Percentiles rank a stretch among this genome's conserved stretches.
These are phyloP conservation scores for Gasteruption jaculator DNA, from an alignment of 2,888 invertebrate genomes.

Conservation along the genomic window DNA sequence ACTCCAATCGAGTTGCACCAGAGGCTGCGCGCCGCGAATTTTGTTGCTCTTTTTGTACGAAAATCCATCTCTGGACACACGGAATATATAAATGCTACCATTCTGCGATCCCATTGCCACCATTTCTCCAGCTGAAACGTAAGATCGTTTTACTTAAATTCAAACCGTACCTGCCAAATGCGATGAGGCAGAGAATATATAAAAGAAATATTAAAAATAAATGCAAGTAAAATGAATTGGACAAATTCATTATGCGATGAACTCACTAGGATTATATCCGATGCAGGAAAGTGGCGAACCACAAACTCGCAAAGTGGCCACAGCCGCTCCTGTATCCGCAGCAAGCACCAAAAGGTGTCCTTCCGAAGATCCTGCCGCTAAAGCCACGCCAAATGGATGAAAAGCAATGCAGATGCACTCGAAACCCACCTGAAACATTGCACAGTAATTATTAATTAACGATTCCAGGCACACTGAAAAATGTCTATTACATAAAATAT, in stretches of 20 bases:
- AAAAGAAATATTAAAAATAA: not conserved
- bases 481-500: not conserved
- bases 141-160: too few species aligned
- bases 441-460: conserved; percentile 3
- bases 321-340: conserved; percentile 80
- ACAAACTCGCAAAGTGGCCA: conserved; percentile 80
- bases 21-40: conserved; percentile 78
- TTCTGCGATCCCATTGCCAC: conserved; percentile 90
- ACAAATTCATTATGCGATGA: not conserved
- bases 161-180: not conserved
- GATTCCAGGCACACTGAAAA: not conserved
- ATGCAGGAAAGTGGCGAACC: conserved; percentile 83
- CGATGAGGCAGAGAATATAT: not conserved
- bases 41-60: conserved; percentile 87
- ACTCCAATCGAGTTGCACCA: conserved; percentile 89
- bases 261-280: conserved; percentile 79
- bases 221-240: not conserved
- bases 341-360: conserved; percentile 84
- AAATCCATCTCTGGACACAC: conserved; percentile 83
- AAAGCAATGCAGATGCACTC: conserved; percentile 85
- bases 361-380: conserved; percentile 86
- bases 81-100: conserved; percentile 77
- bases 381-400: conserved; percentile 81
- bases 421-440: conserved; percentile 63
- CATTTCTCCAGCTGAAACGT: conserved; percentile 75